Evolutionary conservation across 2,797 vertebrate genomes (phyloP), one percentile per base, ranked within the genome.

Genomic region (Gambusia yucatana): DNA sequence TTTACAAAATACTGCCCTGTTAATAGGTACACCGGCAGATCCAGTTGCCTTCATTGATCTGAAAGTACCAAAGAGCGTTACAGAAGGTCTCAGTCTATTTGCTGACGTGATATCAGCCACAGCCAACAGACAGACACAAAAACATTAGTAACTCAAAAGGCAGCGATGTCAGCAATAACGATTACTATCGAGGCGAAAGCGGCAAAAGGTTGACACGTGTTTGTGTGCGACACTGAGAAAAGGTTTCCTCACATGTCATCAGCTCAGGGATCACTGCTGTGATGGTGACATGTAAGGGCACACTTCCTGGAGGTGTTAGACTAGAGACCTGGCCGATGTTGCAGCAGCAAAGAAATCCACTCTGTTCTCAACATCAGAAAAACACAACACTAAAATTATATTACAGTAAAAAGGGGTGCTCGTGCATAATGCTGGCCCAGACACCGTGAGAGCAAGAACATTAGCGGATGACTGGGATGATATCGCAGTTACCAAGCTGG

Each of bases 401-500:
- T 90, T 81, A 79, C 50, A 28, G 74, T 46, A 47, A 79, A 14
- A 84, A 76, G 77, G 82, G 59, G 79, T 25, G 36, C 85, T 77
- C 11, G 50, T 75, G 81, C 73, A 46, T 72, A 85, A 76, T 71
- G 73, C n/a, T 78, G 79, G 78, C 87, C 28, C 46, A 28, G 69
- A 73, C 36, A 61, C 33, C 59, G 30, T 69, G 76, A 87, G 75
- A 87, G 75, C 77, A 78, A 52, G 47, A 82, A 72, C 78, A 82
- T 48, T 78, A 81, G 77, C 28, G 73, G 82, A 84, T 77, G 22
- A 77, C 72, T 75, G 77, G 43, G 77, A 84, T 71, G 77, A 87
- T 83, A 76, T 77, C 52, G 44, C 81, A 87, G 81, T 92, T 76
- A 87, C 79, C 75, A 74, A 71, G 57, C 47, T 76, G 84, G 63